A percentile compares a stretch with the other conserved stretches of the same genome.
Conservation (phyloP, 2,113 vertebrate genomes). For the Callopanchax toddi region DNA sequence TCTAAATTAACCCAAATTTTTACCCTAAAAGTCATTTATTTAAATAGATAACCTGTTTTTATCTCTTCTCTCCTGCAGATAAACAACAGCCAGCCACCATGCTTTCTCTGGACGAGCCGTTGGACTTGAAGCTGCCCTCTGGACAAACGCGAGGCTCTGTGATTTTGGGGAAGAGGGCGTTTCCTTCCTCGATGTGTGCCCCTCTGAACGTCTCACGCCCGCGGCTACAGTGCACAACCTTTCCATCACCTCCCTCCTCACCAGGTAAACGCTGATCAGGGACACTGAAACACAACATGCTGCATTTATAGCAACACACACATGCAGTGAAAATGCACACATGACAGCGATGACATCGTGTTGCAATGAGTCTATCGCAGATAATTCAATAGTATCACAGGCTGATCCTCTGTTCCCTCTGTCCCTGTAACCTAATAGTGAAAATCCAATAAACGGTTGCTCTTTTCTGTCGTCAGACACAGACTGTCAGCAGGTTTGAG, state of each 20-base stretch:
- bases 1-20: not conserved
- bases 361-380: not conserved
- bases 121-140: conserved; percentile 92
- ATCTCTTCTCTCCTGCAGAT: conserved; percentile 54
- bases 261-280: conserved; percentile 77
- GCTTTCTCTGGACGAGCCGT: conserved; percentile 93
- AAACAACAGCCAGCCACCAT: conserved; percentile 71
- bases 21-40: not conserved
- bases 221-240: conserved; percentile 76
- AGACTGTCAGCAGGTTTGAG: conserved; percentile 38
- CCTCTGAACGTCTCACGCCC: conserved; percentile 68
- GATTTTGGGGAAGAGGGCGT: conserved; percentile 61
- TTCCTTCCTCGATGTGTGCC: conserved; percentile 66
- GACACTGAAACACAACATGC: not conserved
- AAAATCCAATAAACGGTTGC: conserved; percentile 29
- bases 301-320: not conserved
- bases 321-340: too few species aligned
- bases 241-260: conserved; percentile 75
- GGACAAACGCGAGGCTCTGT: conserved; percentile 77
- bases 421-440: conserved; percentile 47
- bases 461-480: conserved; percentile 20
- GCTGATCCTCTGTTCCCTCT: conserved; percentile 47
- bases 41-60: conserved; percentile 7
- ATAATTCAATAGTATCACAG: conserved; percentile 32
- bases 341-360: conserved; percentile 10